These are phyloP conservation scores for Diaphora mendica DNA, from an alignment of 2,888 invertebrate genomes.

Conservation along the genomic window DNA sequence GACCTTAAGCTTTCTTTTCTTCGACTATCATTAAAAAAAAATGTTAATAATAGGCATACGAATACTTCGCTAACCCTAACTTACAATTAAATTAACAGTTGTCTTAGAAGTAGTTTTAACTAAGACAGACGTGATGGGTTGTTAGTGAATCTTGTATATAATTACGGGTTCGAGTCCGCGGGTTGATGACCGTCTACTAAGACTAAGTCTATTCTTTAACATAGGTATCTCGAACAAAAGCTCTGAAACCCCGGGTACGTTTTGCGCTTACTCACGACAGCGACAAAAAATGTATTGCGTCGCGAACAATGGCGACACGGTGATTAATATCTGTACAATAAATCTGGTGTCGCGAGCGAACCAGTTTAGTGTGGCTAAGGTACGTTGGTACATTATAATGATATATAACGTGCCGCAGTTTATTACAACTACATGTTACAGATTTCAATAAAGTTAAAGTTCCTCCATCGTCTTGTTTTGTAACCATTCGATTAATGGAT, in stretches of 20 bases:
- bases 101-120: slow-evolving; percentile 33
- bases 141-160: slow-evolving; percentile 73
- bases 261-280: slow-evolving; percentile 77
- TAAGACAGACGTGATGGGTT: slow-evolving; percentile 61
- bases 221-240: slow-evolving; percentile 77
- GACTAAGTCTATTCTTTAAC: slow-evolving; percentile 78
- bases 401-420: slow-evolving; percentile 10
- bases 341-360: slow-evolving; percentile 45
- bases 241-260: slow-evolving; percentile 65
- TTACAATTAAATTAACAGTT: slow-evolving; percentile 57
- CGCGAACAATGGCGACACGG: slow-evolving; percentile 75
- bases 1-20: not conserved
- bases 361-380: slow-evolving; percentile 21
- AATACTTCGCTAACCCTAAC: slow-evolving; percentile 40
- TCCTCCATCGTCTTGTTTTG: not conserved
- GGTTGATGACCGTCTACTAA: slow-evolving; percentile 77
- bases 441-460: slow-evolving; percentile 3
- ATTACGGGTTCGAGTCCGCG: slow-evolving; percentile 66
- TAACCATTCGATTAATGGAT: not conserved
- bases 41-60: not conserved
- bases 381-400: slow-evolving; percentile 13
- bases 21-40: not conserved
- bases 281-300: slow-evolving; percentile 63
- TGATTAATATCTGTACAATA: slow-evolving; percentile 75
- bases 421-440: slow-evolving; percentile 12